Percentiles rank a stretch among this genome's conserved stretches.
Evolutionary conservation across 2,888 invertebrate genomes (phyloP).

Genomic region (Muschampia plurimacula): DNA sequence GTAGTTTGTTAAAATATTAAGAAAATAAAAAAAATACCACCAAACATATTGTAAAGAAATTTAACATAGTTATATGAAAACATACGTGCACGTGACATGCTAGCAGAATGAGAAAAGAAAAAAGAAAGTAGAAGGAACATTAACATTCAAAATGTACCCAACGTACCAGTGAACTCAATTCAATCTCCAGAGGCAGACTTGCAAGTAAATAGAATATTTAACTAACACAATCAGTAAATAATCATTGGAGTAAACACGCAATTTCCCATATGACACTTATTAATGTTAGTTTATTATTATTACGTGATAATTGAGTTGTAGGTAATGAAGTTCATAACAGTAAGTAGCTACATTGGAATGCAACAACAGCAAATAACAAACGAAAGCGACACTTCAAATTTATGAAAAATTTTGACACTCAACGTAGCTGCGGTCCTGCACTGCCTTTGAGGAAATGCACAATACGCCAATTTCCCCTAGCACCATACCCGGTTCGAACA

Average conservation of each 20-base stretch:
- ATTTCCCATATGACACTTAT: constrained; percentile 44
- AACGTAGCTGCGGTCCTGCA: constrained; percentile 64
- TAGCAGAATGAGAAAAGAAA: constrained; percentile 23
- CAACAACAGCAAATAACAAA: constrained; percentile 63
- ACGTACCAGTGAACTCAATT: constrained; percentile 68
- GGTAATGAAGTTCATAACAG: constrained; percentile 6
- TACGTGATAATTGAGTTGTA: constrained; percentile 36
- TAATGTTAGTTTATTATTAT: constrained; percentile 42
- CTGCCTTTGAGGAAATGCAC: constrained; percentile 62
- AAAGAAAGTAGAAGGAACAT: constrained; percentile 29
- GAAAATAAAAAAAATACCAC: neutral
- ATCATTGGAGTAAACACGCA: constrained; percentile 48
- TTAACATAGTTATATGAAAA: constrained; percentile 8
- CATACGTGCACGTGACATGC: constrained; percentile 36
- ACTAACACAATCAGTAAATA: constrained; percentile 28
- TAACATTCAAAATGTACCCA: constrained; percentile 78
- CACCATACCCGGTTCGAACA: constrained; percentile 88
- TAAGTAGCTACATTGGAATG: constrained; percentile 41
- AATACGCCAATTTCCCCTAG: constrained; percentile 87
- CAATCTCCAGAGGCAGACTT: constrained; percentile 55
- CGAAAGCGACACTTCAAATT: constrained; percentile 54
- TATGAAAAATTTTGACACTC: constrained; percentile 63
- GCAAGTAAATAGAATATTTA: constrained; percentile 14
- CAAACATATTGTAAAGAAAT: neutral
- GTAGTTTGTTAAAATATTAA: neutral